Base-by-base conservation (phyloP, 2,888 invertebrate species). In the Eupsilia transversa region DNA sequence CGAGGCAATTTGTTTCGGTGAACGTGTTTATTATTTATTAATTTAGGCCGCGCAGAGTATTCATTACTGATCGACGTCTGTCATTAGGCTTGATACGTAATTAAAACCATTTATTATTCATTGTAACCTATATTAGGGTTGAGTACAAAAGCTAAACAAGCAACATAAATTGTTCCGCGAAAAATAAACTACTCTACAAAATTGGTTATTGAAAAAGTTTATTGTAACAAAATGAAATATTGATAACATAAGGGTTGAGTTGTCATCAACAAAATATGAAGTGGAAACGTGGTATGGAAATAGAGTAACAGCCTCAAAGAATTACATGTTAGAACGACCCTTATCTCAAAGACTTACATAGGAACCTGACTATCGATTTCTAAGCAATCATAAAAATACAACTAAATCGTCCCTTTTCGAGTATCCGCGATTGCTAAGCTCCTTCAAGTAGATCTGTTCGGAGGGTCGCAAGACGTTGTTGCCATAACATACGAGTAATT, bases 381-480 rank as follows among this genome's bases (percentile, higher is more conserved):
- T 59, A 41, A 78, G 72, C 73, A 77, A 82, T 78, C 70, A 73
- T 80, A 72, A 82, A 77, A 84, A 80, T 66, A 81, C 43, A 81
- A 77, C 72, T 81, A 84, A 83, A 87, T 79, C 71, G 67, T 84
- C 65, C 77, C 79, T 74, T 77, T 77, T 72, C 60, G 64, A 78
- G 79, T 69, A 76, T 72, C 75, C 46, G 9, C 65, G 74, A 77
- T 72, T 57, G 69, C 74, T 80, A 84, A 86, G 74, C 89, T 92
- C 86, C 89, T 90, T 91, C 90, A 89, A 92, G 92, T 91, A 90
- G 87, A 91, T 74, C 93, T 95, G 93, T 94, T 92, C 91, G 90
- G 93, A 93, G 95, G 95, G 94, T 92, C 90, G 87, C 84, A 89
- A 91, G 92, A 90, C 91, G 90, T 92, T 92, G 91, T 93, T 92